Percentiles rank a stretch among this genome's conserved stretches.
These are phyloP conservation scores for Raillietiella orientalis DNA, from an alignment of 2,888 invertebrate species.

Conservation along the genomic window DNA sequence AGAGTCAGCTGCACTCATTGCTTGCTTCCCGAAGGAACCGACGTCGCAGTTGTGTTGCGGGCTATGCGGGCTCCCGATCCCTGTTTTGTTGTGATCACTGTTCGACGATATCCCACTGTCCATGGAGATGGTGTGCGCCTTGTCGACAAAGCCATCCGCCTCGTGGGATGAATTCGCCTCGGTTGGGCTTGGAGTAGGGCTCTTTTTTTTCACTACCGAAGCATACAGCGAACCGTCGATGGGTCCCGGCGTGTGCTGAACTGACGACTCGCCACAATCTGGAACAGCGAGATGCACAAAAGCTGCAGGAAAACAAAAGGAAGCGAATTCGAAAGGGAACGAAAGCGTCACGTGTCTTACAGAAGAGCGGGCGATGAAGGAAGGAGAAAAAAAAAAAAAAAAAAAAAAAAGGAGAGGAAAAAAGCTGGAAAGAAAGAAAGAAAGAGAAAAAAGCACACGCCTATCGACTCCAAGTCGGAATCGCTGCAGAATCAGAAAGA, in stretches of 20 bases:
- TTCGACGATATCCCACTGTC: slow-evolving; percentile 57
- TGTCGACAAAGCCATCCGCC: too few relatives aligned
- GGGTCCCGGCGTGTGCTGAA: slow-evolving; percentile 40
- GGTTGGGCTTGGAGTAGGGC: slow-evolving; percentile 1
- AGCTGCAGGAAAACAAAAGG: background rate
- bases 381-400: slow-evolving; percentile 3
- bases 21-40: slow-evolving; percentile 6
- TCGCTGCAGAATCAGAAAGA: too few relatives aligned
- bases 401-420: slow-evolving; percentile 1
- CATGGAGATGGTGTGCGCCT: slow-evolving; percentile 46
- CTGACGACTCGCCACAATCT: too few relatives aligned
- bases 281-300: too few relatives aligned
- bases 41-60: slow-evolving; percentile 7
- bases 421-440: slow-evolving; percentile 8
- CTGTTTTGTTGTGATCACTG: slow-evolving; percentile 8
- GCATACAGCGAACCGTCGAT: slow-evolving; percentile 73
- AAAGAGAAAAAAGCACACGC: too few relatives aligned
- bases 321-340: slow-evolving; percentile 1
- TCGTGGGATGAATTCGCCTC: slow-evolving; percentile 14
- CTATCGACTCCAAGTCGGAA: too few relatives aligned
- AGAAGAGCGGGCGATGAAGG: slow-evolving; percentile 8
- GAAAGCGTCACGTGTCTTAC: slow-evolving; percentile 8
- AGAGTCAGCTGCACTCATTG: too few relatives aligned
- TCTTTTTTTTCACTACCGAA: slow-evolving; percentile 14
- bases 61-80: too few relatives aligned